Evolutionary conservation across 2,113 vertebrate species (phyloP).

Genomic region (Prietella phreatophila): DNA sequence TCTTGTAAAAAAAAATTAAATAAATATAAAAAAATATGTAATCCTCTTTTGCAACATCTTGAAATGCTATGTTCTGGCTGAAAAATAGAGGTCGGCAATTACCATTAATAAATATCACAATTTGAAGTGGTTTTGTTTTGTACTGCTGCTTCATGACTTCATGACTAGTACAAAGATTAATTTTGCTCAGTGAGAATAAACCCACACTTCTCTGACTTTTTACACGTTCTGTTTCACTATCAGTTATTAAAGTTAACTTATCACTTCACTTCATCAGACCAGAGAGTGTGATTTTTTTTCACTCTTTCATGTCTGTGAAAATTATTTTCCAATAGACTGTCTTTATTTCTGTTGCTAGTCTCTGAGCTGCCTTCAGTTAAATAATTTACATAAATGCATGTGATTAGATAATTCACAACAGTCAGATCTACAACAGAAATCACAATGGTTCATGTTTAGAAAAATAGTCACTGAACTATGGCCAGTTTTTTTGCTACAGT

Average conservation of each 20-base stretch:
- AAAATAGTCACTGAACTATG: background rate
- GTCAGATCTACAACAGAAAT: background rate
- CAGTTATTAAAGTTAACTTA: background rate
- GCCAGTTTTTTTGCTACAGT: background rate
- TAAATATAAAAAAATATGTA: background rate
- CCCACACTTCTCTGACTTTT: background rate
- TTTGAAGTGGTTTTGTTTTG: background rate
- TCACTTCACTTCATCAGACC: background rate
- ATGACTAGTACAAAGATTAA: background rate
- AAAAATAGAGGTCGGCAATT: background rate
- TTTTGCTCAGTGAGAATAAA: background rate
- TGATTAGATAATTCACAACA: background rate
- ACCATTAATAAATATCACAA: background rate
- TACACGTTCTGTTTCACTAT: background rate
- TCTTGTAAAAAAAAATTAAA: too few species aligned
- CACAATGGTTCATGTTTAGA: background rate
- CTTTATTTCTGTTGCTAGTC: background rate
- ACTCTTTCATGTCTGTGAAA: background rate
- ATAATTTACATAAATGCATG: background rate
- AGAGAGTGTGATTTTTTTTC: background rate
- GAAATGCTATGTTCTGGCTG: background rate
- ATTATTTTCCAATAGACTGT: background rate
- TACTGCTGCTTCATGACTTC: background rate
- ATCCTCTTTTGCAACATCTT: background rate
- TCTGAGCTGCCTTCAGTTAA: background rate